These are phyloP conservation scores for Drosophila paucipuncta DNA, from an alignment of 2,888 invertebrate genomes.

Conservation along the genomic window DNA sequence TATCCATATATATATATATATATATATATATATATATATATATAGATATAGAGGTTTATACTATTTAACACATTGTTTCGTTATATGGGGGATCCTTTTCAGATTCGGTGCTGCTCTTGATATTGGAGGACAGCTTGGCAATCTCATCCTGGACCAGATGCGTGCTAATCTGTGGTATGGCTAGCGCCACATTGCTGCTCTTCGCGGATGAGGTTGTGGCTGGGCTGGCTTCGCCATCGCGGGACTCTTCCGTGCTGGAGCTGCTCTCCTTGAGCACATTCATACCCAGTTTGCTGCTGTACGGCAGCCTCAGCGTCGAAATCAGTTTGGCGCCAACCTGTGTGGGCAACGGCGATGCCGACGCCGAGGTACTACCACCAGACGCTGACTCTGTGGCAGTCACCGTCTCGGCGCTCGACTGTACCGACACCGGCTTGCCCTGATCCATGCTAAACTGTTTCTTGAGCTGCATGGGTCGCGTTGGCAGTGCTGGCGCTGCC, in stretches of 20 bases:
- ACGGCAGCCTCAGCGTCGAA: conserved; percentile 83
- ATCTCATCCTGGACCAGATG: conserved; percentile 85
- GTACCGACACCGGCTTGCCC: conserved; percentile 78
- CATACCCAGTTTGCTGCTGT: conserved; percentile 82
- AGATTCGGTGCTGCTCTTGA: conserved; percentile 85
- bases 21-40: background rate
- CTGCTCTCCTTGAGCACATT: conserved; percentile 85
- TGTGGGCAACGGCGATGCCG: conserved; percentile 59
- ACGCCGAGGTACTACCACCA: conserved; percentile 5
- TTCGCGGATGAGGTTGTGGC: conserved; percentile 50
- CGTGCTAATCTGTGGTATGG: conserved; percentile 85
- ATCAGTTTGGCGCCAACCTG: conserved; percentile 80
- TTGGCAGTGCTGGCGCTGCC: conserved; percentile 75
- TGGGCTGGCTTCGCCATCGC: conserved; percentile 76
- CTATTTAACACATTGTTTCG: conserved; percentile 85
- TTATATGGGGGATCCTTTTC: conserved; percentile 85
- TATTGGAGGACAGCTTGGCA: conserved; percentile 85
- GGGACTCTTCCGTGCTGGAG: conserved; percentile 85
- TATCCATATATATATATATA: background rate
- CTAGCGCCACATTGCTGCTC: conserved; percentile 52
- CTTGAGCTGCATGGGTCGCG: conserved; percentile 83
- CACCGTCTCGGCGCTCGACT: conserved; percentile 44
- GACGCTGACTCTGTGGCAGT: conserved; percentile 34
- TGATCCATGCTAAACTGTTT: conserved; percentile 86
- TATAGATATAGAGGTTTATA: background rate